Conservation (phyloP, 2,888 invertebrate species). For the Notocelia uddmanniana region DNA sequence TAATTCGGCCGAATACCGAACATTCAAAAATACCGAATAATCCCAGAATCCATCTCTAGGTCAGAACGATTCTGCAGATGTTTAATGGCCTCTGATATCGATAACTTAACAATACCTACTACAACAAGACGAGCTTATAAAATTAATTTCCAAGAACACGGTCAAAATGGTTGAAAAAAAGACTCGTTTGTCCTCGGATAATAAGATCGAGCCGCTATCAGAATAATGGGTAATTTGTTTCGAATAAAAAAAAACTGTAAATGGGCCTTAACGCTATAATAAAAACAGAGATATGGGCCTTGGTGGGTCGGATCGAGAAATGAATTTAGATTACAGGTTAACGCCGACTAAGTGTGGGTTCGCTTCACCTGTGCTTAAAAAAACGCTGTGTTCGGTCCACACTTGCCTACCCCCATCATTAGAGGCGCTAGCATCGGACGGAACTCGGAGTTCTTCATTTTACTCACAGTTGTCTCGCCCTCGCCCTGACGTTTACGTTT, state of each 20-base stretch:
- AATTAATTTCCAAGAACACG: slow-evolving; percentile 49
- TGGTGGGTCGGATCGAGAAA: slow-evolving; percentile 84
- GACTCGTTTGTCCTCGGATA: slow-evolving; percentile 72
- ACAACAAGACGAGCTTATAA: slow-evolving; percentile 31
- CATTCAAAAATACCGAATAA: too few relatives aligned
- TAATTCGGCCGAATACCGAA: too few relatives aligned
- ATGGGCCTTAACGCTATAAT: slow-evolving; percentile 83
- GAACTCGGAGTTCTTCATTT: slow-evolving; percentile 2
- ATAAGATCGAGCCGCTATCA: slow-evolving; percentile 77
- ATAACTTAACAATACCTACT: slow-evolving; percentile 26
- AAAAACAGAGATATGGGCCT: slow-evolving; percentile 82
- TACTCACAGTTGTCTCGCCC: background rate
- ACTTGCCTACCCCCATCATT: slow-evolving; percentile 39
- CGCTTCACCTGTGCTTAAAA: slow-evolving; percentile 81
- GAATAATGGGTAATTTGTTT: slow-evolving; percentile 84
- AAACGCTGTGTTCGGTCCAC: slow-evolving; percentile 54
- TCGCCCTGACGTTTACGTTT: background rate
- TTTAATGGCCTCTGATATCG: slow-evolving; percentile 65
- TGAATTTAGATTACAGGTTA: slow-evolving; percentile 86
- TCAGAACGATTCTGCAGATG: slow-evolving; percentile 69
- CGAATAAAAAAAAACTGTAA: slow-evolving; percentile 81
- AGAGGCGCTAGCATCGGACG: slow-evolving; percentile 44
- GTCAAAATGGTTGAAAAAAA: slow-evolving; percentile 54
- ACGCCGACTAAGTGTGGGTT: slow-evolving; percentile 85
- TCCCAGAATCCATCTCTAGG: too few relatives aligned